Evolutionary conservation across 2,113 vertebrate species (phyloP).

Genomic region (Colaptes auratus): DNA sequence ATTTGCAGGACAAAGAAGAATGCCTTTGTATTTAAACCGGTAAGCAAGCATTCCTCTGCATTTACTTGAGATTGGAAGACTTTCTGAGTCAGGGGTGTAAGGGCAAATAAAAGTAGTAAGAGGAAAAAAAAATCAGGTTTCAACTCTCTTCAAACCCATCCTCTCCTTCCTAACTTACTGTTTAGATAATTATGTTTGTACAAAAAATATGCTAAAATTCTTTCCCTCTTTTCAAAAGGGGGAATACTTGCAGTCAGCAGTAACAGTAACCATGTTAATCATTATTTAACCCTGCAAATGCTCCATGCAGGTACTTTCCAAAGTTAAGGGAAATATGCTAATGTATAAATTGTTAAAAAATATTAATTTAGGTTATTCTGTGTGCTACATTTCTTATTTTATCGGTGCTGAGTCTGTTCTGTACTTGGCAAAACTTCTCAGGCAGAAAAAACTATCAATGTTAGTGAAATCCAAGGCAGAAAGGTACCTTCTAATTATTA

Average conservation of each 20-base stretch:
- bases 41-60: neutral
- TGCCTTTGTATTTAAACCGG: neutral
- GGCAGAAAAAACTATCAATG: neutral
- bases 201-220: neutral
- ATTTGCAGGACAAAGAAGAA: neutral
- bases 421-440: neutral
- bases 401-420: neutral
- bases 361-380: neutral
- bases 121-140: neutral
- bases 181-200: neutral
- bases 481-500: neutral
- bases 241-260: neutral
- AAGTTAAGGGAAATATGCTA: neutral
- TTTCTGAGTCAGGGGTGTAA: neutral
- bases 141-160: neutral
- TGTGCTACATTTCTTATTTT: neutral
- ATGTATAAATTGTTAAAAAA: too few relatives aligned
- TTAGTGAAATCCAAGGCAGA: neutral
- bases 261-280: neutral
- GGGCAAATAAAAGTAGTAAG: neutral
- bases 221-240: neutral
- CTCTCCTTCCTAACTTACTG: neutral
- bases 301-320: neutral
- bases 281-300: neutral
- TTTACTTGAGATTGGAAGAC: neutral